Conservation (phyloP, 2,797 vertebrate genomes). For the Labeo calbasu region DNA sequence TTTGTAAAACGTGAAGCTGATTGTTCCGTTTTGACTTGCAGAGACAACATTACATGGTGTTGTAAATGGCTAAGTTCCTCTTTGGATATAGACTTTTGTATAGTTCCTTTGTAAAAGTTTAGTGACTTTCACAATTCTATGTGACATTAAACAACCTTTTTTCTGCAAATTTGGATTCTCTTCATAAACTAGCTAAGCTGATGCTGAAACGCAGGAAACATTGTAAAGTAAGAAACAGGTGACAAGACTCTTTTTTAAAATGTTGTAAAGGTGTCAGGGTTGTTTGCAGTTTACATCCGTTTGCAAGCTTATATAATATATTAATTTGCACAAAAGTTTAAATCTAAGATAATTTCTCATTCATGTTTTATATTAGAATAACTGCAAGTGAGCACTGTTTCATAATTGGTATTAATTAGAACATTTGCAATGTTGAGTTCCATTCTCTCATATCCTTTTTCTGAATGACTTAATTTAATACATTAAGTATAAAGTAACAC, state of each 20-base stretch:
- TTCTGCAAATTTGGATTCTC: background rate
- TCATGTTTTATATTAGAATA: background rate
- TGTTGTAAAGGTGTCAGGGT: background rate
- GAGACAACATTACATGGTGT: background rate
- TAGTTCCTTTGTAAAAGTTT: background rate
- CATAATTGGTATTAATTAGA: background rate
- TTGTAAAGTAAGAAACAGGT: background rate
- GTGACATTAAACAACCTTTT: background rate
- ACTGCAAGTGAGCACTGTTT: background rate
- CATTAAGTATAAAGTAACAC: background rate
- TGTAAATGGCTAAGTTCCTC: conserved; percentile 5
- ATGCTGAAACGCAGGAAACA: background rate
- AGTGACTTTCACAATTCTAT: background rate
- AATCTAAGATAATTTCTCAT: background rate
- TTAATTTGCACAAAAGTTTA: background rate
- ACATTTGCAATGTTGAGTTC: background rate
- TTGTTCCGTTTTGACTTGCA: background rate
- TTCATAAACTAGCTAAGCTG: background rate
- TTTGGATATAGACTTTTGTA: background rate
- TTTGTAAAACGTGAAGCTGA: conserved; percentile 6
- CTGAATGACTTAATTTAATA: background rate
- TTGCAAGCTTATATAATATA: background rate
- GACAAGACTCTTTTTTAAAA: background rate
- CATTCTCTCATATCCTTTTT: background rate
- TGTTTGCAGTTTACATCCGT: background rate